Evolutionary conservation across 2,113 vertebrate species (phyloP), one percentile per base, ranked within the genome.

Genomic region (Leuciscus idus): DNA sequence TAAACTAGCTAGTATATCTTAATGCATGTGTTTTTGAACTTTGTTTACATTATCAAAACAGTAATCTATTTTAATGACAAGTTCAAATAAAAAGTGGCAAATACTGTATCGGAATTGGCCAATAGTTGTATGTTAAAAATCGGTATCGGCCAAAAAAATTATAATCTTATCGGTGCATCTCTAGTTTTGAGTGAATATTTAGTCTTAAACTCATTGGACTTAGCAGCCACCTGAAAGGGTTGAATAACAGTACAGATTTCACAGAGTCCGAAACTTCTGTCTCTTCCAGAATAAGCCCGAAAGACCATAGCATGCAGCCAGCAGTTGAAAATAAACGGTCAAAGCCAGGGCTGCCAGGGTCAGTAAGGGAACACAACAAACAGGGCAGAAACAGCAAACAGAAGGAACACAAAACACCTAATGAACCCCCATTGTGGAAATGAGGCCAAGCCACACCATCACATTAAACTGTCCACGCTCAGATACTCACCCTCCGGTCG

Each of bases 401-500:
- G 55, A 59, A 87, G 77, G 64, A 84, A 62, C 48, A 84, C 77
- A 78, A 86, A 76, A 66, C 52, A 87, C 88, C 83, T 30, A 30
- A 90, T 86, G 76, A 90, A 88, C 87, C 90, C 92, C 85, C 61
- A 86, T 88, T 30, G 15, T 87, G 2, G 19, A 85, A 88, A 90
- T 84, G 19, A 11, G 91, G 90, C 89, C 92, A 90, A 94, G 94
- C 93, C 88, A 90, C 90, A 92, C 89, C 91, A 90, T 84, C 46
- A 91, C 74, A 89, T 52, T 89, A 93, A 94, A 93, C 87, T 89
- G 88, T 90, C 91, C 94, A 94, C 94, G 95, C 92, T 92, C 75
- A 91, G 90, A 91, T 72, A 88, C 98, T 96, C 96, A 99, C 98
- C 98, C 97, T 96, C 93, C 98, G 96, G 96, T 94, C 89, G 96